phyloP scores from a whole-genome alignment of 2,797 vertebrate genomes.

The Lepus oiostolus region DNA sequence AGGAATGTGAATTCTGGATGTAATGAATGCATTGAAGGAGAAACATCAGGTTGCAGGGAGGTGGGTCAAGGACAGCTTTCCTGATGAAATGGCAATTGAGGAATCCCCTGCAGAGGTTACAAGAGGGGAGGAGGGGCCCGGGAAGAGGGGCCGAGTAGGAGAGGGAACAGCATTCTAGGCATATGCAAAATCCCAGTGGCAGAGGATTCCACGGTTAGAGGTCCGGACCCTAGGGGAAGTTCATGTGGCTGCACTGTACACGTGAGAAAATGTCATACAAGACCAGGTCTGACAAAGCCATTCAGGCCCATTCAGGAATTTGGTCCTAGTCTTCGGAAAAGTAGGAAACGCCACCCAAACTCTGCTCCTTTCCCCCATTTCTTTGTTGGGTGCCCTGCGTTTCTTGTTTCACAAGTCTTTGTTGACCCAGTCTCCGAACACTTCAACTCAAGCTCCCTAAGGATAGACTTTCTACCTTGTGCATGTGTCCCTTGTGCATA shows the following conservation, averaged over 20 bases:
- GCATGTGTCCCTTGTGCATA: not conserved
- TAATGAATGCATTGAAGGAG: not conserved
- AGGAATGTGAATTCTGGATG: not conserved
- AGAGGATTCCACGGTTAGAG: not conserved
- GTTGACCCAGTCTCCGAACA: not conserved
- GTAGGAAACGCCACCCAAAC: not conserved
- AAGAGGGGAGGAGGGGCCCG: not conserved
- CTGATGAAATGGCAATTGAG: not conserved
- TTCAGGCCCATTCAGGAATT: not conserved
- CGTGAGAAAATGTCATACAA: not conserved
- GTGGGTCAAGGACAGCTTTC: not conserved
- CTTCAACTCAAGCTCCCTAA: accelerated
- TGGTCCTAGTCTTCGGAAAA: not conserved
- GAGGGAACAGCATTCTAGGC: not conserved
- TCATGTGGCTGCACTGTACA: not conserved
- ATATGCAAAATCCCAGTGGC: not conserved
- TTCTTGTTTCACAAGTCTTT: not conserved
- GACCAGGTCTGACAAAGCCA: not conserved
- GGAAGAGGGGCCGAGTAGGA: not conserved
- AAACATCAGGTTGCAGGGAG: not conserved
- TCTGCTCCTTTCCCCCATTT: not conserved
- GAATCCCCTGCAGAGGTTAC: not conserved
- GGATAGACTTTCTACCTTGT: not conserved
- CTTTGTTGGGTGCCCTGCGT: not conserved
- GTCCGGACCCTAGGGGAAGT: not conserved